These are phyloP conservation scores for Aphelenchoides bicaudatus DNA, from an alignment of 2,888 invertebrate genomes.

Conservation along the genomic window DNA sequence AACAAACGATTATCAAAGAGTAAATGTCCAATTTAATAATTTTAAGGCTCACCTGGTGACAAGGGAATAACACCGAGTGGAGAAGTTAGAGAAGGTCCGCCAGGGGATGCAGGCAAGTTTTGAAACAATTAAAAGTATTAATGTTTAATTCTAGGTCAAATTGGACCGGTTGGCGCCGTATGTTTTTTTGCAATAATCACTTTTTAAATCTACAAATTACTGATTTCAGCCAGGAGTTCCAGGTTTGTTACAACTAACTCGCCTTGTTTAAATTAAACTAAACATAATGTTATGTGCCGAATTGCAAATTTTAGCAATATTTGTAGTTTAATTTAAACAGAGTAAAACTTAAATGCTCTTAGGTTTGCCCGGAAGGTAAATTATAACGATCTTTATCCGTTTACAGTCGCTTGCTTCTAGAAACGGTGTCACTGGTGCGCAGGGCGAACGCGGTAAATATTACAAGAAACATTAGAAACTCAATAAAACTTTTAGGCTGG, in stretches of 20 bases:
- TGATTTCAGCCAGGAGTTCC: constrained; percentile 58
- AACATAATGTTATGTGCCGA: too few species aligned
- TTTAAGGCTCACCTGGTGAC: constrained; percentile 59
- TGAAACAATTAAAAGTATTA: constrained; percentile 7
- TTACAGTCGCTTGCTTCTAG: too few species aligned
- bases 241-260: constrained; percentile 57
- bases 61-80: constrained; percentile 60
- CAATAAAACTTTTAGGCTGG: constrained; percentile 29
- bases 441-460: constrained; percentile 34
- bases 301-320: too few species aligned
- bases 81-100: constrained; percentile 47
- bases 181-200: too few species aligned
- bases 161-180: constrained; percentile 57
- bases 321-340: too few species aligned
- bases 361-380: too few species aligned
- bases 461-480: background rate
- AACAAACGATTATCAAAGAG: too few species aligned
- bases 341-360: too few species aligned
- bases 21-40: too few species aligned
- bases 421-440: constrained; percentile 54
- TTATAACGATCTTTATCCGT: too few species aligned
- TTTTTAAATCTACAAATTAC: too few species aligned
- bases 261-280: too few species aligned
- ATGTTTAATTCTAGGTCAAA: constrained; percentile 38
- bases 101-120: constrained; percentile 50